Base-by-base conservation (phyloP, 2,888 invertebrate genomes). In the Polia nebulosa region DNA sequence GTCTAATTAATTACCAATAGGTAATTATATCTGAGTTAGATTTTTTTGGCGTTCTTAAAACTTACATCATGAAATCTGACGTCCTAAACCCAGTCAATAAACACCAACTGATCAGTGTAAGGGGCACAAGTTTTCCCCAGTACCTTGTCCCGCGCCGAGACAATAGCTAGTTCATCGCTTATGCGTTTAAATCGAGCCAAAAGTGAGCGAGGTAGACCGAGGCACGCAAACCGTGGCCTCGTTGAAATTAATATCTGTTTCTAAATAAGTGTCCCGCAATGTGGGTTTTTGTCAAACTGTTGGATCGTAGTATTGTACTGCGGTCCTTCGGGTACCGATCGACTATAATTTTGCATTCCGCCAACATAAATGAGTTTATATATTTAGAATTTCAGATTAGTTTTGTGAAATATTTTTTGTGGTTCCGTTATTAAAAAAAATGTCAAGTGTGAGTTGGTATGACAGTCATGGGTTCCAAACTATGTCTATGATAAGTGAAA, bases 241-340 rank as follows among this genome's bases (percentile, higher is more conserved):
- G 87, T 85, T 87, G 82, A 93, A 93, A 94, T 94, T 93, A 94
- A 94, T 94, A 94, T 93, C 90, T 90, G 92, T 93, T 90, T 90
- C 90, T 87, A 92, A 93, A 93, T 92, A 93, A 93, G 91, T 91
- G 89, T 91, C 88, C 88, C 90, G 86, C 90, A 88, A 89, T 89
- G 88, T 88, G 82, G 87, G 89, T 91, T 84, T 90, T 90, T 90
- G 89, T 88, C 84, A 86, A 82, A 83, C 79, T 56, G 84, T 73
- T 80, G 61, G 68, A 80, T 72, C 45, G 39, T 36, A 36, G 45
- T 29, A 32, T 29, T 79, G 78, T 71, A 76, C 74, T 76, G 76
- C 65, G 61, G 62, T 51, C 68, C 72, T 78, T 69, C 25, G 61
- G 63, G 72, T 61, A 67, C 79, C 62, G 72, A 83, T 84, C 45